Percentiles rank a stretch among this genome's conserved stretches.
These are phyloP conservation scores for Limnephilus marmoratus DNA, from an alignment of 2,888 invertebrate genomes.

Conservation along the genomic window DNA sequence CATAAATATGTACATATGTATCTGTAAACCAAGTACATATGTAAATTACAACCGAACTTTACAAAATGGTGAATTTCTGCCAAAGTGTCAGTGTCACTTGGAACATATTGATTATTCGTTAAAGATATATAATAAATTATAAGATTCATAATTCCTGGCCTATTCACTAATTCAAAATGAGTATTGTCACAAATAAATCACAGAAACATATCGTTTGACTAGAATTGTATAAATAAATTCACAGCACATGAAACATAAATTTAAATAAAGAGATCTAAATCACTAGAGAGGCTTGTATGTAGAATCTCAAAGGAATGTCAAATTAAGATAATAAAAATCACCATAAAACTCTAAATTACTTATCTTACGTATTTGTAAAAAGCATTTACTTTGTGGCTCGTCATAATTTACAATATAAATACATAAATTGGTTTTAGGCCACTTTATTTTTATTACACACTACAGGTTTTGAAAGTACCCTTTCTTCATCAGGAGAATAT, in stretches of 20 bases:
- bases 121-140: background rate
- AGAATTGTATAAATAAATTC: conserved; percentile 3
- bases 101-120: background rate
- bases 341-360: background rate
- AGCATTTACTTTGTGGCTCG: too few relatives aligned
- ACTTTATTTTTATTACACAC: too few relatives aligned
- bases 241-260: background rate
- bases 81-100: background rate
- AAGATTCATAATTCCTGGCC: conserved; percentile 8
- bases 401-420: too few relatives aligned
- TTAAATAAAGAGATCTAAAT: background rate
- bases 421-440: too few relatives aligned
- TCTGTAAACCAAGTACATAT: background rate
- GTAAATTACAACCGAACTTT: background rate
- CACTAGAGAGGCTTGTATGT: background rate
- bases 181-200: conserved; percentile 34
- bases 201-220: conserved; percentile 11
- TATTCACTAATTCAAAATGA: conserved; percentile 7
- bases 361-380: too few relatives aligned
- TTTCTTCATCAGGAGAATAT: too few relatives aligned
- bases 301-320: background rate
- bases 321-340: background rate
- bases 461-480: too few relatives aligned
- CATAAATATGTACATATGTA: background rate
- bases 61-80: background rate